These are phyloP conservation scores for Noctilio leporinus DNA, from an alignment of 2,113 vertebrate species.

Conservation along the genomic window DNA sequence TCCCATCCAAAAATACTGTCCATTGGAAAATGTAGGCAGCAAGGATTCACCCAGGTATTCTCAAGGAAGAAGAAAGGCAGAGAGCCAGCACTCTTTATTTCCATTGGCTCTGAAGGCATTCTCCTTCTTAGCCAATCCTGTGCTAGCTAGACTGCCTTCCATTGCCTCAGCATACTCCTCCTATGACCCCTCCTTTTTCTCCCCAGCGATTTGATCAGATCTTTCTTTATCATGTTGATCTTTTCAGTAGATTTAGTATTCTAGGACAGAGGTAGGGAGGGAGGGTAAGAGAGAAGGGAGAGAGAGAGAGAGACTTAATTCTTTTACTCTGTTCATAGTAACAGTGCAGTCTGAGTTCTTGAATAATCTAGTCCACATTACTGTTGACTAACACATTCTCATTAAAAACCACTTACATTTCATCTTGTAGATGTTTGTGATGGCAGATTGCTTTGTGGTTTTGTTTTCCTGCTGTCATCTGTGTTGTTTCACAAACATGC, in stretches of 20 bases:
- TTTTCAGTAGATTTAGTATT: slow-evolving; percentile 18
- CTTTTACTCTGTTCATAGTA: slow-evolving; percentile 26
- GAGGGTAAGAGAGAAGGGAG: not conserved
- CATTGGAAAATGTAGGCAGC: too few species aligned
- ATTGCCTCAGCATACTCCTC: too few species aligned
- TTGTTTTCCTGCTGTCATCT: slow-evolving; percentile 36
- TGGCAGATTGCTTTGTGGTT: not conserved
- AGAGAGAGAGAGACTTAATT: not conserved
- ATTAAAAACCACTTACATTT: slow-evolving; percentile 32
- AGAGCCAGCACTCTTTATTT: too few species aligned
- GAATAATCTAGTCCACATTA: not conserved
- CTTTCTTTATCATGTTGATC: too few species aligned
- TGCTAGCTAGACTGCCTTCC: too few species aligned
- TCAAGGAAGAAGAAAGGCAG: too few species aligned
- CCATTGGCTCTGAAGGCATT: too few species aligned
- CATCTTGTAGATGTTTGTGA: slow-evolving; percentile 21
- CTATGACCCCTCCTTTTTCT: too few species aligned
- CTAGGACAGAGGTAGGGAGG: not conserved
- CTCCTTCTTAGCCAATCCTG: too few species aligned
- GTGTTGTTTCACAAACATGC: slow-evolving; percentile 43
- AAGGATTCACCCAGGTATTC: too few species aligned
- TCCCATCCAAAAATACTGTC: too few species aligned
- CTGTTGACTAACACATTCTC: slow-evolving; percentile 35
- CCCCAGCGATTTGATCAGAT: too few species aligned
- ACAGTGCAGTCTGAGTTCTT: not conserved